A percentile compares a stretch with the other conserved stretches of the same genome.
Conservation (phyloP, 2,888 invertebrate genomes). For the Morinoia aosen region DNA sequence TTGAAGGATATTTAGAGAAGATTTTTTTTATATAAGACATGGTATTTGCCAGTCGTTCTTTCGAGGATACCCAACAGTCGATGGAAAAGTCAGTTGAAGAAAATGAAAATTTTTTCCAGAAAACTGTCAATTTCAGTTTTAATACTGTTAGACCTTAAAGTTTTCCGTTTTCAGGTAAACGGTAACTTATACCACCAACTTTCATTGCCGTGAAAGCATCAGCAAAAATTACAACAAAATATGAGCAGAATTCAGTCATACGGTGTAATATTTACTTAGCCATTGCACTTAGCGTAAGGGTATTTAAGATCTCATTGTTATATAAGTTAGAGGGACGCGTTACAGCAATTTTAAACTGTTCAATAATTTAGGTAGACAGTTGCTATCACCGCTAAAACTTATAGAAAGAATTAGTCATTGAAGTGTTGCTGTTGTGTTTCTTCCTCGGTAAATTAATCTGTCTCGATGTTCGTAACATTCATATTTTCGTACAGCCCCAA, state of each 20-base stretch:
- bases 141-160: no score
- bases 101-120: neutral
- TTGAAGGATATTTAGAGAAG: no score
- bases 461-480: neutral
- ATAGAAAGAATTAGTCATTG: neutral
- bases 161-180: no score
- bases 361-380: neutral
- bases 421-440: neutral
- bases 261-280: neutral
- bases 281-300: neutral
- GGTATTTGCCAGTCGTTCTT: neutral
- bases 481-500: neutral
- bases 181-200: no score
- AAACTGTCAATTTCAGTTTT: no score
- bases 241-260: neutral
- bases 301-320: neutral
- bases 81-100: neutral
- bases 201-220: neutral
- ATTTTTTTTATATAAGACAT: no score
- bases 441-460: neutral
- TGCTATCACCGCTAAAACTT: neutral
- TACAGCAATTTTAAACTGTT: neutral
- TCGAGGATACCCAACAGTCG: neutral
- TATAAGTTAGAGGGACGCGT: neutral
- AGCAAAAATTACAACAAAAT: neutral